These are phyloP conservation scores for Megalurothrips usitatus DNA, from an alignment of 2,888 invertebrate species.

Conservation along the genomic window DNA sequence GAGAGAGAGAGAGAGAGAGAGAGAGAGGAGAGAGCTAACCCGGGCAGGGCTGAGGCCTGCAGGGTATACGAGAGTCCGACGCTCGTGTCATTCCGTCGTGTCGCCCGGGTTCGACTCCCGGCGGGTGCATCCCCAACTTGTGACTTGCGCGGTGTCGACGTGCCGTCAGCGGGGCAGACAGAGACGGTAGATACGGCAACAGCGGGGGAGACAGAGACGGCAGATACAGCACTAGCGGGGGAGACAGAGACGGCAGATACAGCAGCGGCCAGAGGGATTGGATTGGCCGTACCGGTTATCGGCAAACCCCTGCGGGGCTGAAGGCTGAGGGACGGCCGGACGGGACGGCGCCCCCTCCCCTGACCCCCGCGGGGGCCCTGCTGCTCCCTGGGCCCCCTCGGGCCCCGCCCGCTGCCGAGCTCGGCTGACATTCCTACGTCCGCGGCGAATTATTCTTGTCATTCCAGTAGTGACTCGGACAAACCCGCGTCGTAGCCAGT, in stretches of 20 bases:
- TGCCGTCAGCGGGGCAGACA: not conserved
- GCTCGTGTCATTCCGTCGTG: not conserved
- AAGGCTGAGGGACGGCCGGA: not conserved
- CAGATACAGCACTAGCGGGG: not conserved
- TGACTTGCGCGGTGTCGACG: not conserved
- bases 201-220: not conserved
- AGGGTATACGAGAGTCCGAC: no score
- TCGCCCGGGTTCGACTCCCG: not conserved
- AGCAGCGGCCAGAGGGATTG: not conserved
- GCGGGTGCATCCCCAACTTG: not conserved
- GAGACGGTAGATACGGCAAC: not conserved
- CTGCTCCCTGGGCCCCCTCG: no score
- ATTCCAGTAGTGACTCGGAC: not conserved
- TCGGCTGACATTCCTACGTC: no score
- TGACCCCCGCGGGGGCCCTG: no score
- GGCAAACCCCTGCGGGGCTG: not conserved
- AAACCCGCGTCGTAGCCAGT: not conserved
- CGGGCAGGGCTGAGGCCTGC: no score
- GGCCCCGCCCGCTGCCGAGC: no score
- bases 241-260: not conserved
- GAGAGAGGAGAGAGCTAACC: no score
- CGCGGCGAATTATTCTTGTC: not conserved
- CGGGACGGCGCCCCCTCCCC: not conserved
- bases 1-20: no score
- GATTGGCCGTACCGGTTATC: conserved; percentile 1